Evolutionary conservation across 2,888 invertebrate species (phyloP).

Genomic region (Tanypteryx hageni): DNA sequence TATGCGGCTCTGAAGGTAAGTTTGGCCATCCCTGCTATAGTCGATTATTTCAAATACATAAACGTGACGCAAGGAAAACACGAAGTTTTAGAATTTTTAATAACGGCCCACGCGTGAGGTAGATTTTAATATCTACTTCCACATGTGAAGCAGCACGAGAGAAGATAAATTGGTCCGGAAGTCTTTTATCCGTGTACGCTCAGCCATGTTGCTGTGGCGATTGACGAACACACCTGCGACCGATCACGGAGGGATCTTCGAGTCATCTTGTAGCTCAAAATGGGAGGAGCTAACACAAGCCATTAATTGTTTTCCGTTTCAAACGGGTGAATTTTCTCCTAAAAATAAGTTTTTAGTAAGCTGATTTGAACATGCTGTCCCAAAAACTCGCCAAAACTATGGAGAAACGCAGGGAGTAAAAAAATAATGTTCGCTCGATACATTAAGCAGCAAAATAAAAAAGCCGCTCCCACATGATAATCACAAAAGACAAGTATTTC

Average conservation of each 20-base stretch:
- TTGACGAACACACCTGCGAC: slow-evolving; percentile 14
- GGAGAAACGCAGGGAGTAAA: not conserved
- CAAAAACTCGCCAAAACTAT: not conserved
- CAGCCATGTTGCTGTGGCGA: not conserved
- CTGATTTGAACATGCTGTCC: not conserved
- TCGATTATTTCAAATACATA: too few relatives aligned
- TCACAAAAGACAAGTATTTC: too few relatives aligned
- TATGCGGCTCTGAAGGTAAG: too few relatives aligned
- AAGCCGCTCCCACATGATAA: too few relatives aligned
- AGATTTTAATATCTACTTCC: not conserved
- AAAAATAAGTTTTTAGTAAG: not conserved
- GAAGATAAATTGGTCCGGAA: slow-evolving; percentile 8
- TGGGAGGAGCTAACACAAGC: not conserved
- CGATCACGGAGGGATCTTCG: slow-evolving; percentile 23
- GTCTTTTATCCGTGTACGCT: not conserved
- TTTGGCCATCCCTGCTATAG: too few relatives aligned
- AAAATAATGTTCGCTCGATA: too few relatives aligned
- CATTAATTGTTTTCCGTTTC: not conserved
- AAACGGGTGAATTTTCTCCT: not conserved
- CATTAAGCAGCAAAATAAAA: too few relatives aligned
- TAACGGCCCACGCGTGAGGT: not conserved
- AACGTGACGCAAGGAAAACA: too few relatives aligned
- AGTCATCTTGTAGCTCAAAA: not conserved
- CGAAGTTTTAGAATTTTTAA: not conserved
- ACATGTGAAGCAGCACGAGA: not conserved